phyloP scores from a whole-genome alignment of 2,113 vertebrate species.

The Pantherophis guttatus region DNA sequence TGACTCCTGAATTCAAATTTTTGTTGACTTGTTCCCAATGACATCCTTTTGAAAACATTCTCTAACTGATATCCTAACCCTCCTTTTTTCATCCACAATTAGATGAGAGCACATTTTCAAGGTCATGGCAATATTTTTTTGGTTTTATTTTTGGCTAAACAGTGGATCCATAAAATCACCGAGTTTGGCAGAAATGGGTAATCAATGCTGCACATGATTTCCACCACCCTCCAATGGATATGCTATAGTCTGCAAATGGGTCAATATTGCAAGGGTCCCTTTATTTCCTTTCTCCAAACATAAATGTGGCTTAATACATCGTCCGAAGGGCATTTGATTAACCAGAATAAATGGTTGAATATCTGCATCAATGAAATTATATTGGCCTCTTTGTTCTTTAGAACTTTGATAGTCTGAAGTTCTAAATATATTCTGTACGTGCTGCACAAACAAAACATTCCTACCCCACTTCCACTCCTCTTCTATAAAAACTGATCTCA shows the following conservation, averaged over 20 bases:
- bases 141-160: neutral
- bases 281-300: neutral
- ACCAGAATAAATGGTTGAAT: neutral
- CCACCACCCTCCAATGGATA: neutral
- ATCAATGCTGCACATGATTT: neutral
- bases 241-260: neutral
- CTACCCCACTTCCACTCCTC: constrained; percentile 22
- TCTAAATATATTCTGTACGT: neutral
- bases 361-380: neutral
- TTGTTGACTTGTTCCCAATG: neutral
- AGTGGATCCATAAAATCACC: neutral
- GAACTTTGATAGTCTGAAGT: neutral
- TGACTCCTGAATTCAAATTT: neutral
- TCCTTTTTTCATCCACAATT: neutral
- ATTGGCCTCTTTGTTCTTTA: neutral
- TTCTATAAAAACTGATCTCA: neutral
- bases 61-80: neutral
- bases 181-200: neutral
- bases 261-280: neutral
- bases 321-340: neutral
- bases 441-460: neutral
- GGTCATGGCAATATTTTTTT: neutral
- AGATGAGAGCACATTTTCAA: neutral
- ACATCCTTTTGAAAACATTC: neutral
- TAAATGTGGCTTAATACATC: neutral